Evolutionary conservation across 2,888 invertebrate genomes (phyloP).

Genomic region (Cephalotes varians): DNA sequence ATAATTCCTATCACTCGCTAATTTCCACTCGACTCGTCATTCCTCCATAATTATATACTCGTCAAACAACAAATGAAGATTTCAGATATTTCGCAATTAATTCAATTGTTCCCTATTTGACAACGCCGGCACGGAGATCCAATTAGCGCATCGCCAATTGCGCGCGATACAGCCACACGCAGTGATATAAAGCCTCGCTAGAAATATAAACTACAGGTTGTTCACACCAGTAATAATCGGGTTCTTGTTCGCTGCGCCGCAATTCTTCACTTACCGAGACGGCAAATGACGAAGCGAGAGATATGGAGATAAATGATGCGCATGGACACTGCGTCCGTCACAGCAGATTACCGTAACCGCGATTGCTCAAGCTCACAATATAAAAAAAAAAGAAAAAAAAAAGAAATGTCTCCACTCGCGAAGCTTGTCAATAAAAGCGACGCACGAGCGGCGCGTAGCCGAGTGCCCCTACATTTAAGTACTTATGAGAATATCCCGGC

Average conservation of each 20-base stretch:
- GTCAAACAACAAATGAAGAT: constrained; percentile 28
- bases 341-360: constrained; percentile 14
- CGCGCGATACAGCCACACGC: not conserved
- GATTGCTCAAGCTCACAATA: not conserved
- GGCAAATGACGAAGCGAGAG: constrained; percentile 39
- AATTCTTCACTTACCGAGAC: constrained; percentile 51
- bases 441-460: constrained; percentile 11
- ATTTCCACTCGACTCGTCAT: not conserved
- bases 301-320: constrained; percentile 51
- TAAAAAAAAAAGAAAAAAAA: not conserved
- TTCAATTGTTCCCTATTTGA: constrained; percentile 9
- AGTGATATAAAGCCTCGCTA: constrained; percentile 11
- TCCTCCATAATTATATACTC: constrained; percentile 1
- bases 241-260: constrained; percentile 40
- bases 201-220: constrained; percentile 53
- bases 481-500: constrained; percentile 40
- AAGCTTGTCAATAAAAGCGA: constrained; percentile 36
- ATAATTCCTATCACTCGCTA: constrained; percentile 13
- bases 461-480: constrained; percentile 36
- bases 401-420: not conserved
- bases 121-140: not conserved
- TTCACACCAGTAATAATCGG: constrained; percentile 45
- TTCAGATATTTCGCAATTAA: constrained; percentile 39
- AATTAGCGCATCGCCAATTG: constrained; percentile 38
- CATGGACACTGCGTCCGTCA: not conserved